Percentiles rank a stretch among this genome's conserved stretches.
These are phyloP conservation scores for Lepidocolaptes lacrymiger DNA, from an alignment of 2,797 vertebrate species.

Conservation along the genomic window DNA sequence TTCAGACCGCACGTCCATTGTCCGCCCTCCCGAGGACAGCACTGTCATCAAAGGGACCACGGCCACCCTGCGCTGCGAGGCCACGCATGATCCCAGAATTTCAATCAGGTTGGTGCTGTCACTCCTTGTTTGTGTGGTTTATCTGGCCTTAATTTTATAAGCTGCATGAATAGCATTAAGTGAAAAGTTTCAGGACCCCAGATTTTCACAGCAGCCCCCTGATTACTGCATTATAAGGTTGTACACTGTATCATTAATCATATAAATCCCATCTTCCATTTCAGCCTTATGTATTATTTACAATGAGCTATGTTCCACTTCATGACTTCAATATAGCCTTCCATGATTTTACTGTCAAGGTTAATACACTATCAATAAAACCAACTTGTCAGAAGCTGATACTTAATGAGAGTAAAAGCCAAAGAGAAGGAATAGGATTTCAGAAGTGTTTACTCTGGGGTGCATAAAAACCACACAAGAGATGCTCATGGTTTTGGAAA, in stretches of 20 bases:
- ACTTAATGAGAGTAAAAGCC: constrained; percentile 75
- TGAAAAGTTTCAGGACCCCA: constrained; percentile 28
- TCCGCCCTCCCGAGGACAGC: constrained; percentile 85
- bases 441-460: constrained; percentile 49
- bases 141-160: constrained; percentile 27
- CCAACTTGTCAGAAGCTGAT: constrained; percentile 71
- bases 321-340: constrained; percentile 68
- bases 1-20: constrained; percentile 88
- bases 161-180: neutral
- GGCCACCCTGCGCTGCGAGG: constrained; percentile 85
- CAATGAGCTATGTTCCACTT: constrained; percentile 72
- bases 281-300: constrained; percentile 74
- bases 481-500: neutral
- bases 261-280: constrained; percentile 55
- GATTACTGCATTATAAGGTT: constrained; percentile 25
- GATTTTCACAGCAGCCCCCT: constrained; percentile 15
- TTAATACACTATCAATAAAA: constrained; percentile 77
- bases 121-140: neutral
- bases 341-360: constrained; percentile 77
- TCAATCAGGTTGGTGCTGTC: constrained; percentile 80
- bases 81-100: constrained; percentile 88
- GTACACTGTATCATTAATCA: constrained; percentile 63
- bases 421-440: constrained; percentile 62
- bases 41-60: constrained; percentile 96
- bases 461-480: neutral